Evolutionary conservation across 2,113 vertebrate genomes (phyloP), one percentile per base, ranked within the genome.

Genomic region (Datnioides undecimradiatus): DNA sequence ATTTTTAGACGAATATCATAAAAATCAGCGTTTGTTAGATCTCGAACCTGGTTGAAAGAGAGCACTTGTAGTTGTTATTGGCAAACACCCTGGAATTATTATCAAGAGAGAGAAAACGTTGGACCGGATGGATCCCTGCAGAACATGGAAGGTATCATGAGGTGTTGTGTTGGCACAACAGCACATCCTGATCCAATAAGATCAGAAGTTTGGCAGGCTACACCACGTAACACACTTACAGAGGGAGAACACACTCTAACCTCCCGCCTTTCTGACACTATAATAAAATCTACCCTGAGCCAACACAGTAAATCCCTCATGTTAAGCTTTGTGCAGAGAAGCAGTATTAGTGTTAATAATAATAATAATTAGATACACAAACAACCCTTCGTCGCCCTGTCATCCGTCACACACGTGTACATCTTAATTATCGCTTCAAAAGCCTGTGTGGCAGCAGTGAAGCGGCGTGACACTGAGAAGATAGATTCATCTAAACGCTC

Each of bases 391-490:
- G 57, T 65, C 6, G 29, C 48, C 23, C 38, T 17, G 31, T 75
- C 46, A 54, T 69, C 34, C 36, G 46, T 69, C 25, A 45, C 14
- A 23, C 4, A 17, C 7, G 14, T 25, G 45, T 63, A 48, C 29
- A 59, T 77, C 25, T 38, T 60, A 63, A 82, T 86, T 52, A 77
- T 75, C 79, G 73, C 63, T 51, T 85, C 29, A 65, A 76, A 63
- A n/a, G 23, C 51, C 54, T 41, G 1, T 29, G 55, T 51, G 45
- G 34, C 46, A 23, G 43, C 62, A 54, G 36, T 66, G 65, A 73
- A 51, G 55, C 5, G 1, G 17, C 23, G 8, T 34, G 6, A 69
- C 52, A 55, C 23, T 43, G 40, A 73, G 27, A 38, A 58, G 31
- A 66, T 36, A 36, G 46, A 75, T 76, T 58, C 12, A 36, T 59